phyloP scores from a whole-genome alignment of 1,140 invertebrate genomes.

The Micrasema minimum region DNA sequence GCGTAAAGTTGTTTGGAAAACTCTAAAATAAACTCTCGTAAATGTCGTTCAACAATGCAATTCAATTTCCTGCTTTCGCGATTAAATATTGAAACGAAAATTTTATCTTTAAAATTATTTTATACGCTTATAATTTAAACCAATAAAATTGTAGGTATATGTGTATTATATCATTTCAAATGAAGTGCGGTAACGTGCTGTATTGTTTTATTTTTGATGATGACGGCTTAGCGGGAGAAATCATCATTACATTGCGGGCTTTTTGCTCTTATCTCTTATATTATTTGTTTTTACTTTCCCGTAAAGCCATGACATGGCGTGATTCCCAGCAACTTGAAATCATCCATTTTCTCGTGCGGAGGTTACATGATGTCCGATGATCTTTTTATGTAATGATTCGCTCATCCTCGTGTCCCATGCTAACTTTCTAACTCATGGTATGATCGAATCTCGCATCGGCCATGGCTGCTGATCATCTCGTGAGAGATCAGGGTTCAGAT shows the following conservation, averaged over 20 bases:
- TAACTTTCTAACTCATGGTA: slow-evolving; percentile 8
- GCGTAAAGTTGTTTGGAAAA: not conserved
- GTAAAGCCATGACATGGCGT: slow-evolving; percentile 28
- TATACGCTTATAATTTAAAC: no score
- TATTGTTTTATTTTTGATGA: no score
- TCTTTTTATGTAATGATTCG: slow-evolving; percentile 27
- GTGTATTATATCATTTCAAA: no score
- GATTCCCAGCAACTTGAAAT: not conserved
- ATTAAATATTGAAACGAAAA: no score
- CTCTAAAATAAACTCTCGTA: no score
- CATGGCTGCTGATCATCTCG: slow-evolving; percentile 8
- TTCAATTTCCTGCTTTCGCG: not conserved
- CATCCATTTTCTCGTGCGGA: slow-evolving; percentile 18
- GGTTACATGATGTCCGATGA: slow-evolving; percentile 11
- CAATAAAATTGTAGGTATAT: no score
- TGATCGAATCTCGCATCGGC: slow-evolving; percentile 14
- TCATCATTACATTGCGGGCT: not conserved
- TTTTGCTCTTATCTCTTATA: not conserved
- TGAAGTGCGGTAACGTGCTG: no score
- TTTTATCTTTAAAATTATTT: no score
- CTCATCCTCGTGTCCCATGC: slow-evolving; percentile 17
- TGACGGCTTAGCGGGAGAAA: not conserved
- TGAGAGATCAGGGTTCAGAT: slow-evolving; percentile 26
- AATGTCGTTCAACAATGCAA: no score
- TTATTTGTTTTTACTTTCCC: slow-evolving; percentile 15